Base-by-base conservation (phyloP, 2,797 vertebrate genomes). In the Myotis findleyi region DNA sequence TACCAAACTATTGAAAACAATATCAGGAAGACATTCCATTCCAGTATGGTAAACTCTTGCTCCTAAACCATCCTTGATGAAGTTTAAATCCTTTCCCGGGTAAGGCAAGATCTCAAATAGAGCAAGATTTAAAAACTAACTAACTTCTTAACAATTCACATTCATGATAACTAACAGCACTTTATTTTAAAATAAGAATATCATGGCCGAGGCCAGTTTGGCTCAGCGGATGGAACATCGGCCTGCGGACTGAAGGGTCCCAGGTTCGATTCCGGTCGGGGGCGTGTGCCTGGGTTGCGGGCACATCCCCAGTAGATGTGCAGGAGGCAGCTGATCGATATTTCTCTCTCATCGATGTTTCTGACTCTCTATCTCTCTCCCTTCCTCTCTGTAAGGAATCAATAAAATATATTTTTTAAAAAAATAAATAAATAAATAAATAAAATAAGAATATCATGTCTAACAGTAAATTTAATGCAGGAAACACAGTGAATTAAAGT, bases 131-230 rank as follows among this genome's bases (percentile, higher is more conserved):
- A 51, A 79, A 95, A 71, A 16, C 68, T 20, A 20, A 27, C 27
- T 86, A 89, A 44, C 18, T 87, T 18, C 47, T 85, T 89, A 87
- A 87, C 8, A 84, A 27, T 21, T 90, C n/a, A 6, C 33, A 90
- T 33, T 33, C 27, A 88, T 69, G 49, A 66, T 82, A 64, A 86
- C 20, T 41, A 77, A 69, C 14, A n/a, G 8, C 25, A 68, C 53
- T 49, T 91, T 53, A n/a, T 81, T 93, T 83, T 73, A 59, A 93
- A 94, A 20, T 25, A 83, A 91, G 30, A 81, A 44, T 81, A 90
- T 25, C 23, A 53, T 44, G 23, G 33, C 33, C 33, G 33, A 33
- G 33, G 33, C 33, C 33, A 33, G 33, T 33, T 33, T 33, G 33
- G 33, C 33, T 33, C 33, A 33, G 33, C 33, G 33, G 33, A 33